Percentiles rank a stretch among this genome's conserved stretches.
Conservation (phyloP, 2,797 vertebrate genomes). For the Malurus splendens region DNA sequence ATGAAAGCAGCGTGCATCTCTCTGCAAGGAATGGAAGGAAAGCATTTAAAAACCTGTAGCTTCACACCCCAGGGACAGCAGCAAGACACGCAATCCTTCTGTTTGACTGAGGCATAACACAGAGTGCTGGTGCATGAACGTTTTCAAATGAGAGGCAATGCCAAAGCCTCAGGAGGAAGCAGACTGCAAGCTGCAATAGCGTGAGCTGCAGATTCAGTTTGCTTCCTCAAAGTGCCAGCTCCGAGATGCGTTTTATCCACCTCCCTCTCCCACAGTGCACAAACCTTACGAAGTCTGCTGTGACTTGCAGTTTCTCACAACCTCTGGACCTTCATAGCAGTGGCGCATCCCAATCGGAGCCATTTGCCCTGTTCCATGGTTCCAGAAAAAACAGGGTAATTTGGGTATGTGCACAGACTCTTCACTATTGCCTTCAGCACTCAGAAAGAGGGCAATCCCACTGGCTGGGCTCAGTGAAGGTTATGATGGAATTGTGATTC, state of each 20-base stretch:
- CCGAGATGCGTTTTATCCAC: not conserved
- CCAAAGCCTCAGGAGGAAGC: not conserved
- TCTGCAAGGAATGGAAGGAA: not conserved
- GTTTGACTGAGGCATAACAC: not conserved
- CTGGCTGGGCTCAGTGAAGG: not conserved
- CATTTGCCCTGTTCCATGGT: not conserved
- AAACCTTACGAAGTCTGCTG: not conserved
- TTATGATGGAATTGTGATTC: not conserved
- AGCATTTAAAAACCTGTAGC: not conserved
- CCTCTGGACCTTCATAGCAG: not conserved
- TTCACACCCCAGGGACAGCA: not conserved
- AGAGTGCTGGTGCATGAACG: not conserved
- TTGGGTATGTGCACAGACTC: not conserved
- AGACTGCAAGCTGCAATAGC: accelerated
- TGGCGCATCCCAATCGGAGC: not conserved
- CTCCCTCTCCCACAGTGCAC: accelerated
- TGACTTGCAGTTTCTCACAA: not conserved
- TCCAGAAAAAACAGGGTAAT: not conserved
- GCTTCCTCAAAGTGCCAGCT: not conserved
- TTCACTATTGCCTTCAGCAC: not conserved
- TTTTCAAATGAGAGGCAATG: not conserved
- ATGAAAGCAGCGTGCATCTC: not conserved
- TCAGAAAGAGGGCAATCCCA: not conserved
- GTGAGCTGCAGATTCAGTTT: not conserved
- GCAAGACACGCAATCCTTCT: accelerated